Base-by-base conservation (phyloP, 2,113 vertebrate genomes). In the Odocoileus hemionus region DNA sequence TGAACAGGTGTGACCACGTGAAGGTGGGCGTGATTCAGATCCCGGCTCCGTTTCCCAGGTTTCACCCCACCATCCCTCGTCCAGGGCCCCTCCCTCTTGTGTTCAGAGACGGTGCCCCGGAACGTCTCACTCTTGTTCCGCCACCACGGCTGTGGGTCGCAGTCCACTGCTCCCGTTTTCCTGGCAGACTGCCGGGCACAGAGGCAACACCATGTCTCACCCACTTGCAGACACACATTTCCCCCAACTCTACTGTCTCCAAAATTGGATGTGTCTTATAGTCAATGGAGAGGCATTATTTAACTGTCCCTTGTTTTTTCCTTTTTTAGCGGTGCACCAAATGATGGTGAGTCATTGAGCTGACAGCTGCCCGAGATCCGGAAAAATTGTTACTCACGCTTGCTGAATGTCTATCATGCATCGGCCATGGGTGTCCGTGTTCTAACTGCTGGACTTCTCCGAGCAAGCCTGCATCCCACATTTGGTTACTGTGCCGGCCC, bases 361-460 rank as follows among this genome's bases (percentile, higher is more conserved):
- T 5, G 54, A 54, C 0, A 28, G 26, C 76, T 15, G 60, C 43
- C 26, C 7, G 21, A 2, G 39, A 21, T 1, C 30, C 26, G 17
- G 13, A 7, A n/a, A 14, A 1, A 33, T 50, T 28, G 2, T 12
- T 2, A 4, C 10, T 43, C 21, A 15, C 33, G 6, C 15, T 23
- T 55, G 25, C 30, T 11, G 74, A 30, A 13, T 8, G 19, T 26
- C 45, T 58, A 3, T 54, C 21, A 3, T 1, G 3, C 9, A 3
- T 21, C 1, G 6, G 45, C 2, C 52, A 1, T 1, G 0, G 5
- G n/a, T 36, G 30, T 36, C 1, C 1, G 2, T 21, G 39, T 30
- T 13, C 19, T 33, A 17, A 21, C 1, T 2, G 1, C 21, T 33
- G 3, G n/a, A 76, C 16, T 10, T 13, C 54, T 76, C 33, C 8